These are phyloP conservation scores for Heterocephalus glaber DNA, from an alignment of 2,113 vertebrate genomes.

Conservation along the genomic window DNA sequence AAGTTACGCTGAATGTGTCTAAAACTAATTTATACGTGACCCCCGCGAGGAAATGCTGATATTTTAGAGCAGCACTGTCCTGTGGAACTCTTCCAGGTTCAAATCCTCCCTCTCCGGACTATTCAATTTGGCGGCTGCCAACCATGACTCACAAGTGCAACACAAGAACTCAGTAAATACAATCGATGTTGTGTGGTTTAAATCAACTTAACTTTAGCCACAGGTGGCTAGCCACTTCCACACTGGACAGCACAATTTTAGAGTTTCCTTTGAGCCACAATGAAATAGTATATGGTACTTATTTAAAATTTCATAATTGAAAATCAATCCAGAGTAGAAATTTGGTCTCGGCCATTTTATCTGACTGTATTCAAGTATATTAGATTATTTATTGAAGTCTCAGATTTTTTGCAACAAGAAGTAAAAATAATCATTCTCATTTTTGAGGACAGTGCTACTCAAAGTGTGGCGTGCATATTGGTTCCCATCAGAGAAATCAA, in stretches of 20 bases:
- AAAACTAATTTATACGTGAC: background rate
- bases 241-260: background rate
- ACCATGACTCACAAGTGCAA: background rate
- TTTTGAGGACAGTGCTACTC: background rate
- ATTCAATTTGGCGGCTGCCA: background rate
- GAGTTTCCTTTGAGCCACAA: background rate
- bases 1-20: background rate
- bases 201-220: background rate
- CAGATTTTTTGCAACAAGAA: background rate
- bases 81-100: background rate
- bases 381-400: background rate
- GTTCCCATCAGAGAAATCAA: background rate
- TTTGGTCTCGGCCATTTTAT: conserved; percentile 2
- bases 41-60: background rate
- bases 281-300: background rate
- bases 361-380: background rate
- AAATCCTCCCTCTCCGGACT: background rate
- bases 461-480: background rate
- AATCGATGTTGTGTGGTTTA: background rate
- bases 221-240: background rate
- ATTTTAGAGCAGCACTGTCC: background rate
- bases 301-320: conserved; percentile 13
- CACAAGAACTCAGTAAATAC: background rate
- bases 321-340: background rate
- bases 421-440: background rate